Evolutionary conservation across 2,113 vertebrate genomes (phyloP).

Genomic region (Azemiops feae): DNA sequence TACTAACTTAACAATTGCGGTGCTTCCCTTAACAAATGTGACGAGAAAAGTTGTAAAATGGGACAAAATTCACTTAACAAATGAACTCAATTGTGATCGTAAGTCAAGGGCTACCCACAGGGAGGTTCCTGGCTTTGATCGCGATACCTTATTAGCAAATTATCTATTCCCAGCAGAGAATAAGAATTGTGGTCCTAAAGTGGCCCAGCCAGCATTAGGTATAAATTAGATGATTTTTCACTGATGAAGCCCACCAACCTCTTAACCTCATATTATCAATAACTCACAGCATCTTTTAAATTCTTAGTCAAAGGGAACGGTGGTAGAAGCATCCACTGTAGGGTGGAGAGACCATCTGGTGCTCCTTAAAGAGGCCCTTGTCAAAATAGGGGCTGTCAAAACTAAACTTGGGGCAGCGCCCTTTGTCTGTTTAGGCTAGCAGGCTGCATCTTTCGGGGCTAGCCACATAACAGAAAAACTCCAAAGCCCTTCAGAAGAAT

Average conservation of each 20-base stretch:
- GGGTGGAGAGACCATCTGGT: neutral
- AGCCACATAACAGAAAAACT: neutral
- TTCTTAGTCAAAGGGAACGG: neutral
- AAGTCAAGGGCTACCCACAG: neutral
- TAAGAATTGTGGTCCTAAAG: neutral
- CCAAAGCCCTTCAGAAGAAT: neutral
- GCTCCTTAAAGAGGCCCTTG: neutral
- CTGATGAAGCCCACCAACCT: neutral
- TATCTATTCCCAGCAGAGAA: neutral
- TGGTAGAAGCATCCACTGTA: neutral
- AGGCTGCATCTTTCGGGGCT: neutral
- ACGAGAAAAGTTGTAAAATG: neutral
- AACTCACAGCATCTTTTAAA: neutral
- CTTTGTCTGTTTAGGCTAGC: neutral
- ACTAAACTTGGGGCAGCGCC: neutral
- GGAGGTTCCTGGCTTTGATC: neutral
- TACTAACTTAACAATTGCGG: neutral
- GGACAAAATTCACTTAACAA: neutral
- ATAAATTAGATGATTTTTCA: neutral
- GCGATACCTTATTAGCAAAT: neutral
- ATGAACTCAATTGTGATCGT: neutral
- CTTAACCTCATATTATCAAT: neutral
- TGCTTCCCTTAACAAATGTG: neutral
- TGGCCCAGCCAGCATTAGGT: neutral
- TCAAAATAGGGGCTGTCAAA: neutral